These are phyloP conservation scores for Hypanus sabinus DNA, from an alignment of 2,113 vertebrate species.

Conservation along the genomic window DNA sequence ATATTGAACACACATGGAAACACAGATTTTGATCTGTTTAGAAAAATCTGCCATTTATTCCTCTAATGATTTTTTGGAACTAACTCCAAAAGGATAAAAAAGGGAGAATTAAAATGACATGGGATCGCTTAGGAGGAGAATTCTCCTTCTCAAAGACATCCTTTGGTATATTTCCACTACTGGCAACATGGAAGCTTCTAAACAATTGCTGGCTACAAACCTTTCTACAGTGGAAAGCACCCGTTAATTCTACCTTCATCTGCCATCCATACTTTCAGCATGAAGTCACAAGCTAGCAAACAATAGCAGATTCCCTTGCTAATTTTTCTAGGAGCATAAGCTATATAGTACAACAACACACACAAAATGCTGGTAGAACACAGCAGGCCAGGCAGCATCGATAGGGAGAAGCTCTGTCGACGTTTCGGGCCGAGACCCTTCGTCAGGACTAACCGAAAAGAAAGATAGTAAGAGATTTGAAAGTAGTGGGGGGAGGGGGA, in stretches of 20 bases:
- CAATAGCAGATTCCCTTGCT: background rate
- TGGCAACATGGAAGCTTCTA: background rate
- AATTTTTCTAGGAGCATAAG: background rate
- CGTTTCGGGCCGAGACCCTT: too few species aligned
- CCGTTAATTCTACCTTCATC: background rate
- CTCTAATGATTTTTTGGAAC: background rate
- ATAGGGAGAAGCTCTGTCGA: too few species aligned
- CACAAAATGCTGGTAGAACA: too few species aligned
- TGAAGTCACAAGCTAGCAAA: background rate
- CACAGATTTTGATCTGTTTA: background rate
- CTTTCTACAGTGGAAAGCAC: background rate
- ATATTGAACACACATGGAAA: background rate
- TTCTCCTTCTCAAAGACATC: background rate
- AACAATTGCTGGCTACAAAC: background rate
- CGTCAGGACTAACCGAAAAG: too few species aligned
- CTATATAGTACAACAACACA: background rate
- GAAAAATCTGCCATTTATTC: background rate
- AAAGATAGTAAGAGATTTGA: too few species aligned
- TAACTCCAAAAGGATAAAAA: background rate
- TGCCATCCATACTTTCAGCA: background rate
- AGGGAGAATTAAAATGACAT: too few species aligned
- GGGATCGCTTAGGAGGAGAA: background rate
- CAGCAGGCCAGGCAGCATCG: too few species aligned
- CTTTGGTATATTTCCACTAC: background rate
- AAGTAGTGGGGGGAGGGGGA: too few species aligned